Base-by-base conservation (phyloP, 2,888 invertebrate genomes). In the Germaria angustata region DNA sequence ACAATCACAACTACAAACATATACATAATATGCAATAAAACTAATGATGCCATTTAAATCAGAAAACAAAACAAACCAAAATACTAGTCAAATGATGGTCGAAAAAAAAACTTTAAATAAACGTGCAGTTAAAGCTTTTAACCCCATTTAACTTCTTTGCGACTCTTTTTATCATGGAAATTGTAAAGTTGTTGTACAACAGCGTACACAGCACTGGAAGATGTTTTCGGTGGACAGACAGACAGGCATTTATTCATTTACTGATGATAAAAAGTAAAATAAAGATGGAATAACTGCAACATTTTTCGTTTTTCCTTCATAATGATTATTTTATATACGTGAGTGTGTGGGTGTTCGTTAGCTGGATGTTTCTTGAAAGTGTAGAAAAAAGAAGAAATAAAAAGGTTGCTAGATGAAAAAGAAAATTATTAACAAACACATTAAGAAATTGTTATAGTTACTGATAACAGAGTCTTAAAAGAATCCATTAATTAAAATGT, bases 51-150 rank as follows among this genome's bases (percentile, higher is more conserved):
- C 79, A 79, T 75, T 79, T 59, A 79, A 79, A 79, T 75, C 69
- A 36, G 68, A 77, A 77, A 77, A 68, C 59, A 77, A 77, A 69
- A 68, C 59, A 69, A 77, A 68, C 59, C 32, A 77, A 77, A 77
- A 77, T 68, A 22, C 44, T 17, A 65, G 49, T 49, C 61, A 61
- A 72, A 53, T 65, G 34, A 55, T 51, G 55, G 13, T 8, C n/a
- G n/a, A 53, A 51, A 41, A 53, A 9, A 24, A 15, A 59, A 53
- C 6, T 24, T 65, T 55, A 82, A 82, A 82, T 78, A 82, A 79
- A 82, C 82, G 82, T 75, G 69, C 75, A 82, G 82, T 79, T 82
- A 82, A 82, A 79, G 82, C 79, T 82, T 82, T 82, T 79, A 82
- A 82, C 82, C 82, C 82, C 82, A 82, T 82, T 82, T 82, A 82